Evolutionary conservation across 1,140 invertebrate genomes (phyloP).

Genomic region (Zaprionus gabonicus): DNA sequence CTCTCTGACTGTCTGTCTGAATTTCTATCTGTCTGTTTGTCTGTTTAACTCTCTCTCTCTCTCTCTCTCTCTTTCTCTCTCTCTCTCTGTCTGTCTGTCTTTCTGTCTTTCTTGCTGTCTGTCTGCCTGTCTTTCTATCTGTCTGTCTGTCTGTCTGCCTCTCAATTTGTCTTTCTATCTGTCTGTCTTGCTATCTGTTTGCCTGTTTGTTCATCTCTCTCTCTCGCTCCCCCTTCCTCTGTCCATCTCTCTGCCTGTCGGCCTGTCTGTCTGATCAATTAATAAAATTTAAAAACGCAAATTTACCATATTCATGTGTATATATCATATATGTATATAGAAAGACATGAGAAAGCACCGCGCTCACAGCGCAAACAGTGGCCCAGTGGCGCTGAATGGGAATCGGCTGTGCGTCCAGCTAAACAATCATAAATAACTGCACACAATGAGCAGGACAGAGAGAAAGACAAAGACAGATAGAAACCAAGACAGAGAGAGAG

Average conservation of each 20-base stretch:
- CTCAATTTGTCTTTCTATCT: too few species aligned
- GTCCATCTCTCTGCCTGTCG: neutral
- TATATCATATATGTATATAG: slow-evolving; percentile 22
- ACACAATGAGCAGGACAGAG: slow-evolving; percentile 39
- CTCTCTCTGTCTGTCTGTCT: too few species aligned
- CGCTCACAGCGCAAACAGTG: slow-evolving; percentile 31
- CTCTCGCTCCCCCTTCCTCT: slow-evolving; percentile 18
- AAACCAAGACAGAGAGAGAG: slow-evolving; percentile 5
- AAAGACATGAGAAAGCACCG: slow-evolving; percentile 53
- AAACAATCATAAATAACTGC: slow-evolving; percentile 73
- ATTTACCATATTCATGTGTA: slow-evolving; percentile 15
- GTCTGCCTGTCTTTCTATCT: too few species aligned
- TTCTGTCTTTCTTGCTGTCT: too few species aligned
- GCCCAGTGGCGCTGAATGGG: slow-evolving; percentile 43
- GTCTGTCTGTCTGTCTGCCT: too few species aligned
- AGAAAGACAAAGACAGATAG: slow-evolving; percentile 36
- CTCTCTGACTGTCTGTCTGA: too few species aligned
- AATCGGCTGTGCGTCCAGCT: slow-evolving; percentile 39
- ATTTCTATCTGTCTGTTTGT: too few species aligned
- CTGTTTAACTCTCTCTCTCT: too few species aligned
- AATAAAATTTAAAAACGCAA: slow-evolving; percentile 30
- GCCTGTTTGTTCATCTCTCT: neutral
- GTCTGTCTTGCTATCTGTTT: too few species aligned
- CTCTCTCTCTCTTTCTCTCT: too few species aligned
- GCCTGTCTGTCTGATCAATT: slow-evolving; percentile 17